Base-by-base conservation (phyloP, 1,140 invertebrate species). In the Cephus cinctus region DNA sequence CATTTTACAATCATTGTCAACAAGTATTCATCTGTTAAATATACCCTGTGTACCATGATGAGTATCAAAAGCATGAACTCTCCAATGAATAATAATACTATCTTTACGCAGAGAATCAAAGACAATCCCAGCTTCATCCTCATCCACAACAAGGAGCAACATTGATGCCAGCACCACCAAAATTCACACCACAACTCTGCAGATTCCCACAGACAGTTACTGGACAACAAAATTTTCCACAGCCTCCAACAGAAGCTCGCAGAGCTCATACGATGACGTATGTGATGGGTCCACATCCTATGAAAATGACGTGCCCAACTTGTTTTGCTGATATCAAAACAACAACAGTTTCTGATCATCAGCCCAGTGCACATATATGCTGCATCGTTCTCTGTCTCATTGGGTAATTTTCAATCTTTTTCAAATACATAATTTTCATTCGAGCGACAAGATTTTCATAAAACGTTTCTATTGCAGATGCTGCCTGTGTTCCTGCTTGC, bases 401-500 rank as follows among this genome's bases (percentile, higher is more conserved):
- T 15, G 75, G 75, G 74, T 75, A 39, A 58, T 40, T 32, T 30
- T 42, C 23, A 36, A 32, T 35, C 12, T 30, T 46, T 25, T 25
- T 21, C 18, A 3, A 9, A 9, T 38, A 2, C 16, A 38, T 12
- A 9, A 20, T 35, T 20, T 21, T 4, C 19, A 31, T 11, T 30
- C 23, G n/a, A 14, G 6, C 25, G 32, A 23, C 25, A 8, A 27
- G 6, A 8, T 27, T 27, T 27, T 27, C 25, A 27, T 27, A 27
- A 27, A n/a, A 8, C 25, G 25, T 55, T 35, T 50, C 44, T 39
- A 12, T 72, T 73, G 43, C 54, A 78, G 78, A 43, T 79, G 78
- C 56, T 78, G 75, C 38, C 56, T 78, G 8, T 80, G 76, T 49
- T 78, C 75, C 5, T 78, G 76, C 47, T 56, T 80, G 47, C 78